Evolutionary conservation across 2,888 invertebrate genomes (phyloP), one percentile per base, ranked within the genome.

Genomic region (Agrochola litura): DNA sequence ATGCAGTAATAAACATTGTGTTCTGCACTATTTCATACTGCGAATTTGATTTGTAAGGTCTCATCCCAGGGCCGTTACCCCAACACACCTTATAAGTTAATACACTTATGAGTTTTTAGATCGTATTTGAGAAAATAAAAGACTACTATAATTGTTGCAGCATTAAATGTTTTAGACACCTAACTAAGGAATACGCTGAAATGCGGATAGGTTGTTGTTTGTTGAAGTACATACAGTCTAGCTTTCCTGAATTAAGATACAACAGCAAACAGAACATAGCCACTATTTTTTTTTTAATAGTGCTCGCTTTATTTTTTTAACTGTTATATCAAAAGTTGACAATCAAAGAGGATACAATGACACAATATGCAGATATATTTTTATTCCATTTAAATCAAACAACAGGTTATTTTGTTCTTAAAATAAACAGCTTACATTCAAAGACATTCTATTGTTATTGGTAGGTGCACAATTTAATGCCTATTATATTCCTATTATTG

Each of bases 321-420:
- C 52, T 10, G 4, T 16, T 41, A 0, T 0, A 54, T 22, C 41
- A 41, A 41, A 70, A 37, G 10, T 52, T 70, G 61, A 52, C 5
- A 19, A 37, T 8, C 54, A 65, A 66, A 25, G 56, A 41, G 41
- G 41, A 19, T 79, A 19, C 25, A 64, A 64, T 58, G 79, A 58
- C 68, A 41, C 66, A 58, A 12, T 52, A 68, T 43, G 43, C 60
- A 77, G 80, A 52, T 16, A 16, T 19, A 25, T 54, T 49, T 68
- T 58, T 30, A 30, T 9, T 43, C 9, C 30, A 37, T 52, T 46
- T 46, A 54, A 6, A 72, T 37, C 37, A 41, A 30, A 22, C 54
- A 61, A 25, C 73, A 19, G 81, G 73, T 81, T 77, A 37, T 73
- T 81, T 81, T 46, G 43, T 46, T 56, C 4, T 25, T 19, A 22